Base-by-base conservation (phyloP, 2,888 invertebrate genomes). In the Ormia ochracea region DNA sequence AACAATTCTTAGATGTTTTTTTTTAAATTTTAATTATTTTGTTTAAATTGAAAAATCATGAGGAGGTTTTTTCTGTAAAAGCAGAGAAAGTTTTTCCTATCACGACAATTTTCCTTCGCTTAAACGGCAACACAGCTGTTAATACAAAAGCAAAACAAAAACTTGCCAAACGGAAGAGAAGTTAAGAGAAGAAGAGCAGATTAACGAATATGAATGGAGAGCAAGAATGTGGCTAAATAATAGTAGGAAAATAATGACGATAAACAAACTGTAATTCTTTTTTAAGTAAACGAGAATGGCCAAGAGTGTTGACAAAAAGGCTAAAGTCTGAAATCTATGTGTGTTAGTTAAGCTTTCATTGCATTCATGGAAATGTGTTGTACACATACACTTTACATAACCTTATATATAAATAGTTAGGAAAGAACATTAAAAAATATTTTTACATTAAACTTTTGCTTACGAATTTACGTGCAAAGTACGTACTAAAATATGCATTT, bases 401-500 rank as follows among this genome's bases (percentile, higher is more conserved):
- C 6, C n/a, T 1, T 17, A n/a, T 6, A 59, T 17, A 17, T 19
- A 17, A 9, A 41, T 36, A 36, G 21, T 56, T n/a, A n/a, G n/a
- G n/a, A 50, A 26, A 50, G 43, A 19, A 21, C 12, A 45, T 28
- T 7, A 1, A 4, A 26, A 36, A 50, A 17, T 21, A 17, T 28
- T 41, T 58, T 10, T n/a, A 1, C 26, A 36, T 63, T 54, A 36
- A 23, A n/a, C 14, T 61, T 61, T 43, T 38, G 52, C 1, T 58
- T 19, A 48, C 54, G 36, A 72, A 72, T 56, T 38, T 56, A 45
- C 68, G 78, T 78, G 50, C n/a, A 78, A 63, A 54, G 68, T 78
- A 68, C 73, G 68, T 78, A 68, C 73, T 78, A 73, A 73, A 78
- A 73, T 58, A 63, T 63, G 63, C 73, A 78, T 69, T 74, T 50